Evolutionary conservation across 2,888 invertebrate genomes (phyloP).

Genomic region (Eurytoma adleriae): DNA sequence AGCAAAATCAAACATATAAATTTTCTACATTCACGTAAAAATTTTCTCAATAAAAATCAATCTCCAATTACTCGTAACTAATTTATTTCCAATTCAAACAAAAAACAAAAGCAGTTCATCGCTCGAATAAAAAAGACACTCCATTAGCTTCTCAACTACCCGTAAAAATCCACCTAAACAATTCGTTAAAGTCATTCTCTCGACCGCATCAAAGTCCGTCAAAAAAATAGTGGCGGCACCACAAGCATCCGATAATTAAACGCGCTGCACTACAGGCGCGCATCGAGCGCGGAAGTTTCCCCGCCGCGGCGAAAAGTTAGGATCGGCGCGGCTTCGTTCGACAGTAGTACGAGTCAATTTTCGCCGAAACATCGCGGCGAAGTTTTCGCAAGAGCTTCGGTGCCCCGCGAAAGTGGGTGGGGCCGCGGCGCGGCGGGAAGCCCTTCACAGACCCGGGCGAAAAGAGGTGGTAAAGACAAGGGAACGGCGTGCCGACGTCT

Average conservation of each 20-base stretch:
- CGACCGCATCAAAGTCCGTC: too few relatives aligned
- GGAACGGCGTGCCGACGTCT: background rate
- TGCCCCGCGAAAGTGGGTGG: background rate
- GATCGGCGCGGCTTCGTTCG: background rate
- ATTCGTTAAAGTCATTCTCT: background rate
- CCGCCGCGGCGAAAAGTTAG: slow-evolving; percentile 6
- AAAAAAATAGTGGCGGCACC: background rate
- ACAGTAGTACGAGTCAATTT: slow-evolving; percentile 43
- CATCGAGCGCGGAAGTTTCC: background rate
- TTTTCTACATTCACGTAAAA: too few relatives aligned
- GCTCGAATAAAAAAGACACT: too few relatives aligned
- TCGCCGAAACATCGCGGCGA: background rate
- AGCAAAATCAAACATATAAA: too few relatives aligned
- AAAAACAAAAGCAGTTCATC: too few relatives aligned
- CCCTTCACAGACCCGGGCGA: slow-evolving; percentile 14
- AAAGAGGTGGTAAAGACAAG: slow-evolving; percentile 36
- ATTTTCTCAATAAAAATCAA: too few relatives aligned
- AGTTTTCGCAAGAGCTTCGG: slow-evolving; percentile 31
- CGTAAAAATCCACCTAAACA: background rate
- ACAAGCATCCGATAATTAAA: slow-evolving; percentile 25
- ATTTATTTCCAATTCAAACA: too few relatives aligned
- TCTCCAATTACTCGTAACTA: too few relatives aligned
- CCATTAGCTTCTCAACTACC: background rate
- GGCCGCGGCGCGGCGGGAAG: background rate
- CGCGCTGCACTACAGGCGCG: background rate